Percentiles rank a stretch among this genome's conserved stretches.
phyloP scores from a whole-genome alignment of 2,888 invertebrate genomes.

The Hirudinaria manillensis region DNA sequence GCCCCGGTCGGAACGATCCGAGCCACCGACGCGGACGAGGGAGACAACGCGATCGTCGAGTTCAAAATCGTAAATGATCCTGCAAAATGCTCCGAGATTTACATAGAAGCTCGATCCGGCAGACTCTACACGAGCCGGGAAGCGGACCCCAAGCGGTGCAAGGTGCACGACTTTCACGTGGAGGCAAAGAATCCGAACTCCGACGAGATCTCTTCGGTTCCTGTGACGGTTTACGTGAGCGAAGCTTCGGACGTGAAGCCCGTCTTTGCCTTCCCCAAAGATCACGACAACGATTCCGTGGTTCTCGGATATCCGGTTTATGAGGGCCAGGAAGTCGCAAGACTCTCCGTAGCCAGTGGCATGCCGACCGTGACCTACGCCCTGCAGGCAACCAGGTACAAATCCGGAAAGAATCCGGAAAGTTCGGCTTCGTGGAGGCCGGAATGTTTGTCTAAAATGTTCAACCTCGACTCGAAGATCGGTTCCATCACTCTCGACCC shows the following conservation, averaged over 20 bases:
- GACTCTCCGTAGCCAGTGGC: not conserved
- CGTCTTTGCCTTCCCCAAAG: not conserved
- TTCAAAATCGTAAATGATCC: not conserved
- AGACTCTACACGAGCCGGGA: not conserved
- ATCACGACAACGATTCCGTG: not conserved
- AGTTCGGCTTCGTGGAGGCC: not conserved
- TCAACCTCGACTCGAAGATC: not conserved
- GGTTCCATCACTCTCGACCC: not conserved
- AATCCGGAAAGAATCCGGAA: not conserved
- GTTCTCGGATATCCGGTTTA: not conserved
- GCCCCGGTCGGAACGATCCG: not conserved
- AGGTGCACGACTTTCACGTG: not conserved
- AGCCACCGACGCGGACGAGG: not conserved
- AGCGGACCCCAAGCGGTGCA: not conserved
- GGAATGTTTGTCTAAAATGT: not conserved
- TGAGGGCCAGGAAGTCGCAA: not conserved
- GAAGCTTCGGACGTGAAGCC: not conserved
- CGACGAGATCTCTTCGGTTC: not conserved
- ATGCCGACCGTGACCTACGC: not conserved
- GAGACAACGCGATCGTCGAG: not conserved
- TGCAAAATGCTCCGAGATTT: not conserved
- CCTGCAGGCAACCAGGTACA: not conserved
- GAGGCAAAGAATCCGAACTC: conserved; percentile 1
- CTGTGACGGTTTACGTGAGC: not conserved
- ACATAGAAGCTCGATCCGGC: not conserved